Percentiles rank a stretch among this genome's conserved stretches.
Evolutionary conservation across 2,797 vertebrate genomes (phyloP).

Genomic region (Zalophus californianus): DNA sequence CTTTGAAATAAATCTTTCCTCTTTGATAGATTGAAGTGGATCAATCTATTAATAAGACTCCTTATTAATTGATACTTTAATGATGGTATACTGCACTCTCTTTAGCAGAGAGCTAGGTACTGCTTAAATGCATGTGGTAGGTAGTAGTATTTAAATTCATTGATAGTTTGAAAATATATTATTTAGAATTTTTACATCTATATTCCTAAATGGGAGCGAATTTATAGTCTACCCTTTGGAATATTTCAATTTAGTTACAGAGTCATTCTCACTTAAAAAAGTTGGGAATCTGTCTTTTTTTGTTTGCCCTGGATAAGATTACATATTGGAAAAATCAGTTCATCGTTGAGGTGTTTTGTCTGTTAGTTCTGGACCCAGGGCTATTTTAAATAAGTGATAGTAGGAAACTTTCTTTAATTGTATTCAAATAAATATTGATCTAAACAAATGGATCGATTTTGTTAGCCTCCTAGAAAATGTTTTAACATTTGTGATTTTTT

Average conservation of each 20-base stretch:
- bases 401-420: background rate
- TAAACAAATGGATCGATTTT: conserved; percentile 50
- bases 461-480: conserved; percentile 55
- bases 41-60: background rate
- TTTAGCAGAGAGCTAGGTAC: background rate
- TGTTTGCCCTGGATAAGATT: background rate
- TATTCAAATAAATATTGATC: conserved; percentile 62
- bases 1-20: conserved; percentile 9
- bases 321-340: conserved; percentile 50
- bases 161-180: background rate
- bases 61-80: conserved; percentile 10
- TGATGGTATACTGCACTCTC: background rate
- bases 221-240: background rate
- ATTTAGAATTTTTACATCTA: conserved; percentile 38
- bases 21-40: conserved; percentile 5
- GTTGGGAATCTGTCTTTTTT: background rate
- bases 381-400: conserved; percentile 46
- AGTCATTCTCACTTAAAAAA: background rate
- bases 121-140: background rate
- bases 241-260: background rate
- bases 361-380: background rate
- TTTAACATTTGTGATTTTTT: conserved; percentile 54
- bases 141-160: conserved; percentile 16
- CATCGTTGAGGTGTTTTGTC: conserved; percentile 35
- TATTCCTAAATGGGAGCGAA: background rate